These are phyloP conservation scores for Brachionichthys hirsutus DNA, from an alignment of 2,113 vertebrate genomes.

Conservation along the genomic window DNA sequence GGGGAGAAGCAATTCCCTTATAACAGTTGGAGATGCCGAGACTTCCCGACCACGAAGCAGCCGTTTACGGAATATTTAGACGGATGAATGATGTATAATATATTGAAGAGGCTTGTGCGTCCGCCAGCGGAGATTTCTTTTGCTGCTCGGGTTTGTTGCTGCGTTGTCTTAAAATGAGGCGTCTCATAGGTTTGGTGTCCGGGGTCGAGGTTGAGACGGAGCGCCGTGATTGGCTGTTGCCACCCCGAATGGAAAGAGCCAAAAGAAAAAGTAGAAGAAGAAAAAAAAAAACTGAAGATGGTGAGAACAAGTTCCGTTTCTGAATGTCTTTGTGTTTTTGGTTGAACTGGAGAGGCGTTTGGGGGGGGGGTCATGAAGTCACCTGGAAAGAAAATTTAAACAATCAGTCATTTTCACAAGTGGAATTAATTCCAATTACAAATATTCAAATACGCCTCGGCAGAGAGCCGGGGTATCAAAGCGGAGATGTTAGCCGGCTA, in stretches of 20 bases:
- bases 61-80: neutral
- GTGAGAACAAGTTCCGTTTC: no score
- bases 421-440: constrained; percentile 14
- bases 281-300: no score
- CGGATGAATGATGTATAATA: constrained; percentile 2
- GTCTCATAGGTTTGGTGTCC: no score
- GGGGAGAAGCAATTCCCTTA: constrained; percentile 68
- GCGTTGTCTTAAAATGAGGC: no score
- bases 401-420: constrained; percentile 5
- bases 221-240: no score
- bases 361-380: neutral
- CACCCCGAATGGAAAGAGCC: no score
- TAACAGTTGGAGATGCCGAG: constrained; percentile 58
- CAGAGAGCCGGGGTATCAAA: constrained; percentile 11
- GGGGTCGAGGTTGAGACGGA: no score
- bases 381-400: constrained; percentile 7
- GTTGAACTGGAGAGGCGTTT: no score
- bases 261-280: no score
- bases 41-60: constrained; percentile 37
- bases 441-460: constrained; percentile 3
- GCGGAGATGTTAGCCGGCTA: constrained; percentile 26
- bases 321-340: no score
- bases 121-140: no score
- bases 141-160: neutral
- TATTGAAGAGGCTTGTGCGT: neutral